These are phyloP conservation scores for Thereva unica DNA, from an alignment of 2,888 invertebrate genomes.

Conservation along the genomic window DNA sequence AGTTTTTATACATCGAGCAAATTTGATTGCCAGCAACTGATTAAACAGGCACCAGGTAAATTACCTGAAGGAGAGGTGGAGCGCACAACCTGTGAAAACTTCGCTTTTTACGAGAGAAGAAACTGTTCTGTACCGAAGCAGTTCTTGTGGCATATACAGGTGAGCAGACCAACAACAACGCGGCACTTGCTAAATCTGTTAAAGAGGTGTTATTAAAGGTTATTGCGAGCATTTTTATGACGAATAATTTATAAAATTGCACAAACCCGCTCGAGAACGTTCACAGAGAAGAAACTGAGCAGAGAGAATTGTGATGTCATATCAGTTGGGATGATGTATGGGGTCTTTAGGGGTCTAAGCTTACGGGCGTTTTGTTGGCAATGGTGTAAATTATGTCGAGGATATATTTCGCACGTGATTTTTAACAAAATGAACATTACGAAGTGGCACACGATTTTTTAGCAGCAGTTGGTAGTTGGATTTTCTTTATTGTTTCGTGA, in stretches of 20 bases:
- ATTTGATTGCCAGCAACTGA: slow-evolving; percentile 39
- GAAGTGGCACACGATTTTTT: no score
- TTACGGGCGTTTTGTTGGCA: not conserved
- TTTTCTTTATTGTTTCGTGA: no score
- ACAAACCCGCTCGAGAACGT: slow-evolving; percentile 23
- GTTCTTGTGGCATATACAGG: slow-evolving; percentile 26
- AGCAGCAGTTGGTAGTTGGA: no score
- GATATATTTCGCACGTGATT: slow-evolving; percentile 39
- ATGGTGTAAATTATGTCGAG: not conserved
- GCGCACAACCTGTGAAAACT: slow-evolving; percentile 24
- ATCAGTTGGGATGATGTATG: slow-evolving; percentile 28
- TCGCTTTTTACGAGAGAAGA: not conserved
- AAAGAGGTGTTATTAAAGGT: slow-evolving; percentile 42
- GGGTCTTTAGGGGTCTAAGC: slow-evolving; percentile 26
- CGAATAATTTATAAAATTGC: slow-evolving; percentile 38
- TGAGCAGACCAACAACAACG: slow-evolving; percentile 10
- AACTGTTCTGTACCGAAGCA: not conserved
- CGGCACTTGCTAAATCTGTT: slow-evolving; percentile 36
- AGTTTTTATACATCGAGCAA: slow-evolving; percentile 28
- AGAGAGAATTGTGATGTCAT: slow-evolving; percentile 38
- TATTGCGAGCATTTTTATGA: slow-evolving; percentile 37
- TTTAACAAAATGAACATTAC: slow-evolving; percentile 35
- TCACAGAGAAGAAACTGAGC: not conserved
- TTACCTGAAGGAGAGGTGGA: slow-evolving; percentile 12
- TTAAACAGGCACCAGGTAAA: slow-evolving; percentile 36